Percentiles rank a stretch among this genome's conserved stretches.
Evolutionary conservation across 1,140 invertebrate species (phyloP).

Genomic region (Hormaphis cornu): DNA sequence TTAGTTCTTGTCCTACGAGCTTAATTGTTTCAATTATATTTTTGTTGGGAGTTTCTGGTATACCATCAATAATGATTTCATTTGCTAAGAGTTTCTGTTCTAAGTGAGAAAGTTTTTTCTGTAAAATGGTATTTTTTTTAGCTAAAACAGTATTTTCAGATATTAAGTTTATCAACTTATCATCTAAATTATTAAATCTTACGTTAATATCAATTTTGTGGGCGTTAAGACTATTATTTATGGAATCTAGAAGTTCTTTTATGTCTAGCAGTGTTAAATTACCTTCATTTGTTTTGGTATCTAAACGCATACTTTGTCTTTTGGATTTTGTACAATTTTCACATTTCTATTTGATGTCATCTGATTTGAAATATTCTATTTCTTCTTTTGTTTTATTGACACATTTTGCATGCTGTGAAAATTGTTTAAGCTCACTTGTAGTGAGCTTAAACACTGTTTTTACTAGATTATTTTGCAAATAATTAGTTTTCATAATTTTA

Average conservation of each 20-base stretch:
- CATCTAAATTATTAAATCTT: not conserved
- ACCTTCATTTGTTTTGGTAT: not conserved
- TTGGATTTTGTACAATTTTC: not conserved
- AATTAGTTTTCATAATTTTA: too few relatives aligned
- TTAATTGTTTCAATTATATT: not conserved
- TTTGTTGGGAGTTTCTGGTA: not conserved
- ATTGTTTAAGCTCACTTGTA: slow-evolving; percentile 96
- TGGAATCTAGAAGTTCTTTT: not conserved
- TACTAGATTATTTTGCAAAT: too few relatives aligned
- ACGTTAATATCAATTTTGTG: not conserved
- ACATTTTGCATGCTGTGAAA: slow-evolving; percentile 54
- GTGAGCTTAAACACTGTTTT: too few relatives aligned
- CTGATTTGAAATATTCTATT: not conserved
- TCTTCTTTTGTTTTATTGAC: not conserved
- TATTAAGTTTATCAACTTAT: not conserved
- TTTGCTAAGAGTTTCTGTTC: not conserved
- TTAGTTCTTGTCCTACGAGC: not conserved
- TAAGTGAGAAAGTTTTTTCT: not conserved
- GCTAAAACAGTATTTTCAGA: not conserved
- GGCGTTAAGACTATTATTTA: not conserved
- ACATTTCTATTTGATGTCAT: not conserved
- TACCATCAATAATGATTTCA: not conserved
- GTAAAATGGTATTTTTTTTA: not conserved
- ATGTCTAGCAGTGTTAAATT: not conserved
- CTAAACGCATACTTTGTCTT: not conserved